Evolutionary conservation across 2,113 vertebrate genomes (phyloP), one percentile per base, ranked within the genome.

Genomic region (Callipepla squamata): DNA sequence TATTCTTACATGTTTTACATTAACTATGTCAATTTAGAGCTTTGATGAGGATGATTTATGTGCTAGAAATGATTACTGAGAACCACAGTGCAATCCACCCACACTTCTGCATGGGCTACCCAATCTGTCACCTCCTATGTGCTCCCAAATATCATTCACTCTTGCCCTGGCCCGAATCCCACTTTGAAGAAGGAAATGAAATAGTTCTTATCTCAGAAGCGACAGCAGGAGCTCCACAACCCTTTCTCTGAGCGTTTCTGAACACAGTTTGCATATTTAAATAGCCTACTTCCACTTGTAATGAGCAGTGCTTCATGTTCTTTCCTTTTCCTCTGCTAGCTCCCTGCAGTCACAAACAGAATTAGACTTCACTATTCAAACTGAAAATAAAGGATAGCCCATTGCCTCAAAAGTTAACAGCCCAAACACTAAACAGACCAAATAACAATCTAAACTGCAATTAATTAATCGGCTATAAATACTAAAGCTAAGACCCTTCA

Each of bases 231-330:
- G 66, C 74, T 90, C 36, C 55, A 50, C 36, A 69, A 47, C 40
- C 57, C 11, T 72, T 93, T 68, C 25, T 53, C 75, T 63, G 79
- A 72, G 50, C 6, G 66, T 92, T 86, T 74, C 25, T 68, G 55
- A 73, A 50, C 36, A 19, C 21, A 85, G 9, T 93, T 92, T 93
- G 72, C 82, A 70, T 93, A 67, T 93, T 93, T 89, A 77, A 92
- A 80, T 72, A 85, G 16, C 34, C 45, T 76, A 3, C 48, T 92
- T 82, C 67, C 91, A 62, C 42, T 66, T 45, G 30, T 48, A 92
- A 79, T 2, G 23, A 89, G 14, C n/a, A 61, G 58, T 2, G 6
- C 74, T 92, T 89, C 77, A 28, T 4, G 3, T 79, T 89, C 66
- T 88, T 19, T 68, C 61, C 34, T 89, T 44, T 86, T 68, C 30